Evolutionary conservation across 2,113 vertebrate genomes (phyloP).

Genomic region (Passer montanus): DNA sequence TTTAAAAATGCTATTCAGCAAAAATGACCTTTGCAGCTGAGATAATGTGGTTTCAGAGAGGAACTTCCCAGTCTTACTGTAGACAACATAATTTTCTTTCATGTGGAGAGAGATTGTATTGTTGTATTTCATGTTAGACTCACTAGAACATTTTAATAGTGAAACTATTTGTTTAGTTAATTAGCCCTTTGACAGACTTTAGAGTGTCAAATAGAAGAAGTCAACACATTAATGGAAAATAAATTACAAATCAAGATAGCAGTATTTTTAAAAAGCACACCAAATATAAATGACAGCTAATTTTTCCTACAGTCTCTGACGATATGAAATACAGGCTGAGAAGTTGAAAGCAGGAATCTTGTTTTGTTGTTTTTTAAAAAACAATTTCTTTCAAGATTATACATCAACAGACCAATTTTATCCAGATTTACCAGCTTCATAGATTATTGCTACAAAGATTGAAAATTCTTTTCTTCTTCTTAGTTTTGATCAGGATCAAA

Average conservation of each 20-base stretch:
- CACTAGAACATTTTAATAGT: neutral
- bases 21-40: neutral
- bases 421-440: neutral
- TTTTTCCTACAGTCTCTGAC: neutral
- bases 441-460: neutral
- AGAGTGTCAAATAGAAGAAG: neutral
- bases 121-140: neutral
- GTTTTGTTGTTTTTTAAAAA: neutral
- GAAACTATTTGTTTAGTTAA: neutral
- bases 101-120: neutral
- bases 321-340: neutral
- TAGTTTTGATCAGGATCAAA: neutral
- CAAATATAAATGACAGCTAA: neutral
- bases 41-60: neutral
- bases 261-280: neutral
- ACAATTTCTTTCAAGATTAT: neutral
- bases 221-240: neutral
- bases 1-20: neutral
- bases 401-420: neutral
- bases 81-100: neutral
- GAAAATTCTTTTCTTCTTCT: neutral
- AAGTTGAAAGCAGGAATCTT: accelerated
- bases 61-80: neutral
- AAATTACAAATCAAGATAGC: neutral
- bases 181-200: neutral